Percentiles rank a stretch among this genome's conserved stretches.
phyloP scores from a whole-genome alignment of 2,797 vertebrate genomes.

The Cossypha polioptera region DNA sequence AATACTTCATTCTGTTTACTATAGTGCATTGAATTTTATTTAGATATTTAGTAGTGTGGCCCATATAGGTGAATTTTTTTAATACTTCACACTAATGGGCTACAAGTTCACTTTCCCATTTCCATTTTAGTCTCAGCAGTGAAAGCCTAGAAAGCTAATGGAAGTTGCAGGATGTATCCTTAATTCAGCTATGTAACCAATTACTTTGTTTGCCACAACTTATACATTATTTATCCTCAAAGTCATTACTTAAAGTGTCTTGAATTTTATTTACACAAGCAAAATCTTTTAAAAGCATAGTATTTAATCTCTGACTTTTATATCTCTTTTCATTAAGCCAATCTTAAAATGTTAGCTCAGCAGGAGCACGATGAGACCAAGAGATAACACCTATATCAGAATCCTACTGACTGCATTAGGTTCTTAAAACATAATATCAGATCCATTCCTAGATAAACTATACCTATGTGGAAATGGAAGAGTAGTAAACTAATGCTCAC shows the following conservation, averaged over 20 bases:
- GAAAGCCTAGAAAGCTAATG: background rate
- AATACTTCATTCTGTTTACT: background rate
- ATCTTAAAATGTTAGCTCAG: slow-evolving; percentile 46
- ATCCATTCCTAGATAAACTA: slow-evolving; percentile 3
- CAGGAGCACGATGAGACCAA: slow-evolving; percentile 8
- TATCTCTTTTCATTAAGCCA: slow-evolving; percentile 56
- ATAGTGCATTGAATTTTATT: background rate
- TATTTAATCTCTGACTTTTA: slow-evolving; percentile 53
- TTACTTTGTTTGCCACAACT: slow-evolving; percentile 1
- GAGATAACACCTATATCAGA: slow-evolving; percentile 56
- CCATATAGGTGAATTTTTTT: background rate
- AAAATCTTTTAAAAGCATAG: slow-evolving; percentile 61
- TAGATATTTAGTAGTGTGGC: background rate
- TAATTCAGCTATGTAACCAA: background rate
- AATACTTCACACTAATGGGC: background rate
- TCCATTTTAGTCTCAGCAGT: background rate
- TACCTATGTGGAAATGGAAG: background rate
- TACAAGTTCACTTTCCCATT: background rate
- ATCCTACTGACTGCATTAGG: slow-evolving; percentile 45
- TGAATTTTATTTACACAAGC: slow-evolving; percentile 55
- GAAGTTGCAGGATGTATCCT: background rate
- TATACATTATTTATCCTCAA: slow-evolving; percentile 50
- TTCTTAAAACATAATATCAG: slow-evolving; percentile 50
- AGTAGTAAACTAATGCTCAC: background rate
- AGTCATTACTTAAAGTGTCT: slow-evolving; percentile 61